Evolutionary conservation across 2,888 invertebrate species (phyloP), one percentile per base, ranked within the genome.

Genomic region (Ormyrus nitidulus): DNA sequence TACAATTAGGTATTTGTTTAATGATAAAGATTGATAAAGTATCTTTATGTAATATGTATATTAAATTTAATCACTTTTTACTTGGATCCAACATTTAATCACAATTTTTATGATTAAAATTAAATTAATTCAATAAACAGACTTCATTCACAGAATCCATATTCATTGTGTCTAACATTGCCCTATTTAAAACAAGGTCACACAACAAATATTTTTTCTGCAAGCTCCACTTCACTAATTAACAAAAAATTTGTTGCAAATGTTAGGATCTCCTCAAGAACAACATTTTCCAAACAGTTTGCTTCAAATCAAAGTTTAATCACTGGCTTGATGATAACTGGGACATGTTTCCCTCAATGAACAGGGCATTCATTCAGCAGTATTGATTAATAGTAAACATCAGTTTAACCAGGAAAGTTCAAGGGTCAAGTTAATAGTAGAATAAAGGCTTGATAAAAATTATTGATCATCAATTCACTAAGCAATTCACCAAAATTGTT

Each of bases 371-470:
- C 81, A 81, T 81, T 79, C 76, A 81, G 76, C 68, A 81, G 75
- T 75, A 76, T 79, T 81, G 78, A 79, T 81, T 79, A 79, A 79
- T 81, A 81, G 81, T 79, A 79, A 79, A 79, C 79, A 79, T 76
- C 76, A 76, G 62, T 78, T 73, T 73, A 73, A 69, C 72, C 72
- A 79, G 76, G 49, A 79, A 81, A 81, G 81, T 76, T 81, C 76
- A 81, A 76, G 73, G 81, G 79, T 79, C 76, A 81, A 73, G 53
- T 62, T n/a, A 81, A 74, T 66, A 62, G 34, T 44, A 74, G 53
- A 56, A 54, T 73, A 62, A 59, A 8, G 9, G 59, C 11, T 69
- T 70, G n/a, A 59, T 7, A 79, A 64, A 54, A 66, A 51, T 56
- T 62, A 48, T 46, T 19, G 13, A 8, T 61, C 46, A 54, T 3